Base-by-base conservation (phyloP, 2,888 invertebrate species). In the Epinotia ramella region DNA sequence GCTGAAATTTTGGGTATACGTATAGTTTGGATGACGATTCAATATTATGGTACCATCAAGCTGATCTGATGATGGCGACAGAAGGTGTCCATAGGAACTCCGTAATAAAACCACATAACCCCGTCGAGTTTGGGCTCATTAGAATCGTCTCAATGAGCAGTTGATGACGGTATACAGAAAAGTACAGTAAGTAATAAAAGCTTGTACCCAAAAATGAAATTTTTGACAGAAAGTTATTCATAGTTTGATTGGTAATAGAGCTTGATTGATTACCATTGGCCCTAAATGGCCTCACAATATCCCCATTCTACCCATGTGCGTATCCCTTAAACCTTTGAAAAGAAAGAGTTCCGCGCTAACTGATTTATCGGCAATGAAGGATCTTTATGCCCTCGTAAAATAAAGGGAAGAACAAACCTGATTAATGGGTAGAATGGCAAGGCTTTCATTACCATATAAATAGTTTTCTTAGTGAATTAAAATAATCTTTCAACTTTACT, bases 361-460 rank as follows among this genome's bases (percentile, higher is more conserved):
- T 65, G 70, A 74, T 74, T 74, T 70, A 74, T 74, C 64, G 46
- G 59, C 65, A 65, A 70, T 70, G 74, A 59, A 70, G 18, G 49
- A 40, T 65, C 24, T 74, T 74, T 74, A 74, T 46, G 59, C 5
- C 20, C 46, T 70, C 74, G 49, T 74, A 74, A 74, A 74, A 65
- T 70, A 60, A 73, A 65, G 64, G 69, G 49, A n/a, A 33, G 40
- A 40, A 40, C 9, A 24, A 74, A 70, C 46, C 24, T 70, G 74
- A 74, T 74, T 69, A 74, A 74, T 74, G 65, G 49, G n/a, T 65
- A 13, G 49, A 33, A 70, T 68, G 28, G 40, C 59, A 64, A 40
- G 20, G 24, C 44, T 64, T 20, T 40, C 40, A 70, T 70, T 70
- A 74, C 11, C 64, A 74, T 74, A 65, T 65, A 74, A 64, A 70